Conservation (phyloP, 2,113 vertebrate species). For the Hipposideros armiger region DNA sequence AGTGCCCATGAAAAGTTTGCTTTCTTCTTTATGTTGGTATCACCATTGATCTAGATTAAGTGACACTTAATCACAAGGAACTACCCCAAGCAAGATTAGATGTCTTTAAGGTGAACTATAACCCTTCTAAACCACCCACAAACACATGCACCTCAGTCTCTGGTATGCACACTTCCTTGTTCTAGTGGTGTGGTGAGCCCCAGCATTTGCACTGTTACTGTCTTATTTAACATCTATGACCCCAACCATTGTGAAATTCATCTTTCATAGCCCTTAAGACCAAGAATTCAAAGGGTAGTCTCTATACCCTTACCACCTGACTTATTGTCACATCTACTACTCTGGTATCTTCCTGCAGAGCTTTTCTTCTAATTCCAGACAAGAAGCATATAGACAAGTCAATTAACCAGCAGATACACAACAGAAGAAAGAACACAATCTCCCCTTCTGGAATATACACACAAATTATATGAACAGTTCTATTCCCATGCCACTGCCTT, state of each 20-base stretch:
- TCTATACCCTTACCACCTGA: neutral
- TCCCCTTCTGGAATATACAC: too few relatives aligned
- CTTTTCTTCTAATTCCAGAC: neutral
- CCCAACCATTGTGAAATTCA: neutral
- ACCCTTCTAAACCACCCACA: neutral
- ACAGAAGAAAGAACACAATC: neutral
- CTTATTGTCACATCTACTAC: neutral
- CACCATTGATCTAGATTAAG: neutral
- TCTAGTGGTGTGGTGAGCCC: neutral
- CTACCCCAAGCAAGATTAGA: neutral
- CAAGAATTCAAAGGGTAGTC: neutral
- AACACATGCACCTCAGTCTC: neutral
- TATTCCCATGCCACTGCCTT: neutral
- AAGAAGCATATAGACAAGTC: neutral
- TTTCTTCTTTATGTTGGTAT: neutral
- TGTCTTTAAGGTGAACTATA: neutral
- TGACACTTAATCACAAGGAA: neutral
- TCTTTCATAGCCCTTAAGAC: neutral
- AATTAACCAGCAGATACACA: neutral
- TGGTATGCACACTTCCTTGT: fast-evolving
- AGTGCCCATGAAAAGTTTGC: neutral
- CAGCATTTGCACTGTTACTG: neutral
- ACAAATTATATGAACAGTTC: neutral
- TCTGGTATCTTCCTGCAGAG: neutral
- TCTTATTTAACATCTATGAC: neutral